These are phyloP conservation scores for Chelmon rostratus DNA, from an alignment of 2,797 vertebrate genomes.

Conservation along the genomic window DNA sequence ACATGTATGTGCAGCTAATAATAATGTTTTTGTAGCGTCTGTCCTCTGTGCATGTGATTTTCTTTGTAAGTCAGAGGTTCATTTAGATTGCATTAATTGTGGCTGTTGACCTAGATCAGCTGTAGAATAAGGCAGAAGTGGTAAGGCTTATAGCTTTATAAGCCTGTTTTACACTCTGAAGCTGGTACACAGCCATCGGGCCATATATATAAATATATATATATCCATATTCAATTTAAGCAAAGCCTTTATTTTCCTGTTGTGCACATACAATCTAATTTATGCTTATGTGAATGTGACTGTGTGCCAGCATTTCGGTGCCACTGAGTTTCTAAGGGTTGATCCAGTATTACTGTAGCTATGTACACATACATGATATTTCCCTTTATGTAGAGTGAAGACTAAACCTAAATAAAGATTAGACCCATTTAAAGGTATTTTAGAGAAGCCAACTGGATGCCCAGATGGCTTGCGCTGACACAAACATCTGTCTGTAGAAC, in stretches of 20 bases:
- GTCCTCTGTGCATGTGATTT: not conserved
- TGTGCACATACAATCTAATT: too few species aligned
- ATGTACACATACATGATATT: not conserved
- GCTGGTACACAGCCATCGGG: not conserved
- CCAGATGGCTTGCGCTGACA: too few species aligned
- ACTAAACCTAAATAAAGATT: too few species aligned
- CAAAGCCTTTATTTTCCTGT: too few species aligned
- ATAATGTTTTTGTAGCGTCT: not conserved
- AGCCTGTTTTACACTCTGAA: not conserved
- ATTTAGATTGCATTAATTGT: not conserved
- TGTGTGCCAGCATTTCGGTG: not conserved
- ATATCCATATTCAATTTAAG: too few species aligned
- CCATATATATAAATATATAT: too few species aligned
- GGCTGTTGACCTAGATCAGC: not conserved
- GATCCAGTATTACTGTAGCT: not conserved
- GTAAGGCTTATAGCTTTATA: not conserved
- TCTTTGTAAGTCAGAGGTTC: not conserved
- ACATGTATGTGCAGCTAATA: constrained; percentile 23
- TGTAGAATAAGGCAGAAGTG: not conserved
- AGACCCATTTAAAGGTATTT: too few species aligned
- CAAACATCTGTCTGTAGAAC: not conserved
- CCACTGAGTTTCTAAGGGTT: not conserved
- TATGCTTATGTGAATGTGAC: not conserved
- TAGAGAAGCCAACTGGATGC: too few species aligned
- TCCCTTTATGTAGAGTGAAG: not conserved